Evolutionary conservation across 2,888 invertebrate species (phyloP).

Genomic region (Drepanosiphum platanoidis): DNA sequence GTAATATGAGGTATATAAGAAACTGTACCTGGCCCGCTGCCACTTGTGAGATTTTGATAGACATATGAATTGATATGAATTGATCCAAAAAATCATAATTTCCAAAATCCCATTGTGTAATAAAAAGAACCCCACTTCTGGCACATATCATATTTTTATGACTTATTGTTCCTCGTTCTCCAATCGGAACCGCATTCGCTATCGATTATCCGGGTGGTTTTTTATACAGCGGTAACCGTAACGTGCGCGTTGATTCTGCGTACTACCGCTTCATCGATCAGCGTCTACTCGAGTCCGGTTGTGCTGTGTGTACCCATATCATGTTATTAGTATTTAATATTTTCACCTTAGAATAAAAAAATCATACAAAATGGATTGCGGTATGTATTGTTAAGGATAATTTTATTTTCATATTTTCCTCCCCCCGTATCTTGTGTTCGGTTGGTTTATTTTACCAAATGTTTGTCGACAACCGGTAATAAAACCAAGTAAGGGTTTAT

Average conservation of each 20-base stretch:
- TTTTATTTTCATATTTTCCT: constrained; percentile 43
- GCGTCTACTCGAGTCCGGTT: constrained; percentile 54
- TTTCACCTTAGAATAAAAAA: constrained; percentile 41
- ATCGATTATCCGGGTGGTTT: constrained; percentile 57
- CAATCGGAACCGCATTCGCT: constrained; percentile 50
- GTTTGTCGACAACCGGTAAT: constrained; percentile 24
- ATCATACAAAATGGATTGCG: constrained; percentile 33
- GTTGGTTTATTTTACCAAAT: constrained; percentile 4
- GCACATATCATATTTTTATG: constrained; percentile 61
- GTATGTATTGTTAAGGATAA: constrained; percentile 51
- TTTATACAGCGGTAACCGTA: constrained; percentile 38
- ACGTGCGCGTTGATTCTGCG: constrained; percentile 50
- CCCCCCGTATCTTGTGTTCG: background rate
- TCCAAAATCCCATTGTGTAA: constrained; percentile 54
- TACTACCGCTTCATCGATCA: constrained; percentile 60
- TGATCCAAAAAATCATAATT: constrained; percentile 61
- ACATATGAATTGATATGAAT: constrained; percentile 62
- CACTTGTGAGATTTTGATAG: constrained; percentile 59
- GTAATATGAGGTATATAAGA: constrained; percentile 19
- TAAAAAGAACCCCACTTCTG: constrained; percentile 52
- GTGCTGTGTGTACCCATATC: constrained; percentile 46
- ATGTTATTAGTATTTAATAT: constrained; percentile 56
- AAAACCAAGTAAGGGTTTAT: background rate
- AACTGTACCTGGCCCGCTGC: constrained; percentile 58
- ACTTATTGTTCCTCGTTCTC: constrained; percentile 56